Percentiles rank a stretch among this genome's conserved stretches.
Conservation (phyloP, 2,797 vertebrate genomes). For the Valencia hispanica region DNA sequence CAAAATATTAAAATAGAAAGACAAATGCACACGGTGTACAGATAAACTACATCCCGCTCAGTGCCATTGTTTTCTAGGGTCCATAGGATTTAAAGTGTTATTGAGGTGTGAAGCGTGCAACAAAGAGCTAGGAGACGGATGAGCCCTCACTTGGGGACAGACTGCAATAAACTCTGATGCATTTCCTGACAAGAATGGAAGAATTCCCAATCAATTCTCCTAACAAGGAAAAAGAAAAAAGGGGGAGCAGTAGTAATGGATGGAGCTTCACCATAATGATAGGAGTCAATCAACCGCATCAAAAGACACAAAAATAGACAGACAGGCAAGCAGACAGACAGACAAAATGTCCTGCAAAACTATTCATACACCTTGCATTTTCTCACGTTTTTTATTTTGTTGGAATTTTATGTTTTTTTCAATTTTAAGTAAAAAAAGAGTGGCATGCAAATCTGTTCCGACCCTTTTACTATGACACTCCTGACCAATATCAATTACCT, state of each 20-base stretch:
- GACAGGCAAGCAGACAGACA: constrained; percentile 11
- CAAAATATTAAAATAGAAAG: not conserved
- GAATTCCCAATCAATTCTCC: constrained; percentile 72
- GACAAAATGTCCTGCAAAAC: not conserved
- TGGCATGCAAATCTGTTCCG: not conserved
- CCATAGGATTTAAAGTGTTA: constrained; percentile 41
- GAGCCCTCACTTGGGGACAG: constrained; percentile 54
- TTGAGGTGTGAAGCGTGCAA: constrained; percentile 59
- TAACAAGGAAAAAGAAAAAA: constrained; percentile 64
- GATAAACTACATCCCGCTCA: constrained; percentile 13
- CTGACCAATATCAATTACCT: not conserved
- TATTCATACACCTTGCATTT: not conserved
- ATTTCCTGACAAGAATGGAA: constrained; percentile 71
- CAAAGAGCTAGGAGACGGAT: constrained; percentile 64
- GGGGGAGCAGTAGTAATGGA: constrained; percentile 60
- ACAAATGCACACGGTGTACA: not conserved
- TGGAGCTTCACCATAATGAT: constrained; percentile 60
- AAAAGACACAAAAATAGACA: constrained; percentile 43
- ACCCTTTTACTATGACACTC: not conserved
- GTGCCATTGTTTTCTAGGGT: constrained; percentile 35
- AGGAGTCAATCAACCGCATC: constrained; percentile 63
- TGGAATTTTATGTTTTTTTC: not conserved
- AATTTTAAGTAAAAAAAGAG: not conserved
- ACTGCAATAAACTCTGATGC: constrained; percentile 69
- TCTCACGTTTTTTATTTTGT: not conserved